These are phyloP conservation scores for Brachypterus glaber DNA, from an alignment of 2,888 invertebrate genomes.

Conservation along the genomic window DNA sequence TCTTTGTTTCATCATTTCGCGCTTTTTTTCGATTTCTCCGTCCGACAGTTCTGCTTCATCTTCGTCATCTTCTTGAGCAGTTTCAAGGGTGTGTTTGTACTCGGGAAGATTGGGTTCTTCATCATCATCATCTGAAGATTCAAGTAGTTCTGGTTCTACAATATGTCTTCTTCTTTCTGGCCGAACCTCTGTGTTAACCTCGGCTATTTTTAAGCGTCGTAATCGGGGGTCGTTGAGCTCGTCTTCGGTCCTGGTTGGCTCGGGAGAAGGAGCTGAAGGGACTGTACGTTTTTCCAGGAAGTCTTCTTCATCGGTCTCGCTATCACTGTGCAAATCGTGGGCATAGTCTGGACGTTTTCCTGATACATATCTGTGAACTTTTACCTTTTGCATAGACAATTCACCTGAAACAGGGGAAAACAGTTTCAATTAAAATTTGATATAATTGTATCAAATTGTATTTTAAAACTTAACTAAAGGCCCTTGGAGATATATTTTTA, in stretches of 20 bases:
- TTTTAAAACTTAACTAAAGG: neutral
- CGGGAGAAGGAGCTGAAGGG: constrained; percentile 31
- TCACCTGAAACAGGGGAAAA: constrained; percentile 57
- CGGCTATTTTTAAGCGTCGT: constrained; percentile 54
- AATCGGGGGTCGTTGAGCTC: constrained; percentile 76
- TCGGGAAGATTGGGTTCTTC: constrained; percentile 37
- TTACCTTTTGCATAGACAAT: constrained; percentile 98
- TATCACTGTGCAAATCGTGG: constrained; percentile 73
- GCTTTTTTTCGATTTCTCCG: constrained; percentile 73
- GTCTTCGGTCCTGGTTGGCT: constrained; percentile 32
- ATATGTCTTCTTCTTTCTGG: constrained; percentile 54
- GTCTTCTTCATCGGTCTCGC: constrained; percentile 82
- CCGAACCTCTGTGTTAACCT: constrained; percentile 42
- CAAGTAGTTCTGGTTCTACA: constrained; percentile 58
- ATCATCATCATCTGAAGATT: constrained; percentile 48
- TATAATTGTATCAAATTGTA: neutral
- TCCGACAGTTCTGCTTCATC: constrained; percentile 81
- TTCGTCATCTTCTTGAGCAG: constrained; percentile 48
- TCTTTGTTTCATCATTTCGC: constrained; percentile 57
- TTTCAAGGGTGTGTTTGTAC: constrained; percentile 39
- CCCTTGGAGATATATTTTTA: no score
- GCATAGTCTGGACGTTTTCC: constrained; percentile 97
- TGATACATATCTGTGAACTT: constrained; percentile 95
- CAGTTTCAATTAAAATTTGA: constrained; percentile 3
- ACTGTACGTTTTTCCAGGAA: constrained; percentile 58